Percentiles rank a stretch among this genome's conserved stretches.
phyloP scores from a whole-genome alignment of 2,888 invertebrate species.

The Torymus auratus region DNA sequence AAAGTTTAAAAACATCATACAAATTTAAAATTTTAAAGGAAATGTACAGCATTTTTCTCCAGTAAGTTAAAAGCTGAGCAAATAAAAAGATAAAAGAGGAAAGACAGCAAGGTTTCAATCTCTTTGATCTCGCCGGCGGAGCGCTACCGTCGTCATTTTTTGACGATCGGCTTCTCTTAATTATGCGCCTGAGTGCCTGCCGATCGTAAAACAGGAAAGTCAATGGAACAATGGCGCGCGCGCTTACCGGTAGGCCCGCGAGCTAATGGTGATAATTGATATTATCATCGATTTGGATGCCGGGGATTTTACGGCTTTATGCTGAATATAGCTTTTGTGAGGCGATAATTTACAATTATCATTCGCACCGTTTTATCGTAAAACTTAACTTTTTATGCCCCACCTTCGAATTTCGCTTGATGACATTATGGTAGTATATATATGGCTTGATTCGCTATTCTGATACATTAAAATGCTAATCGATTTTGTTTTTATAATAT shows the following conservation, averaged over 20 bases:
- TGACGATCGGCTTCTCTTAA: conserved; percentile 40
- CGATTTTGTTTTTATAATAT: too few species aligned
- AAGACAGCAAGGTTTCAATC: conserved; percentile 20
- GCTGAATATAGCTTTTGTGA: conserved; percentile 31
- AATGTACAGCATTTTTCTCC: not conserved
- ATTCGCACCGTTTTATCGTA: conserved; percentile 21
- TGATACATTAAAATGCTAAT: too few species aligned
- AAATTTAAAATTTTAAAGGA: too few species aligned
- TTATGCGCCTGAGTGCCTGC: conserved; percentile 38
- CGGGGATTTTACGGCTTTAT: conserved; percentile 30
- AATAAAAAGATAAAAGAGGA: conserved; percentile 49
- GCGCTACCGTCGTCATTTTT: conserved; percentile 34
- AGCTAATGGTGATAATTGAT: conserved; percentile 54
- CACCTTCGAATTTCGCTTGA: too few species aligned
- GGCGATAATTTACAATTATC: conserved; percentile 52
- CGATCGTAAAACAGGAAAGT: conserved; percentile 36
- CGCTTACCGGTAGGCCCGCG: not conserved
- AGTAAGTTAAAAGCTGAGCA: conserved; percentile 47
- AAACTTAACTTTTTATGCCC: conserved; percentile 9
- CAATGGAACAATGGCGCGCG: conserved; percentile 33
- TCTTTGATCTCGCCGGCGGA: conserved; percentile 67
- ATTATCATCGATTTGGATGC: conserved; percentile 57
- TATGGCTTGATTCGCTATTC: too few species aligned
- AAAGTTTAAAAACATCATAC: too few species aligned
- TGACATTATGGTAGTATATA: too few species aligned